Evolutionary conservation across 2,113 vertebrate species (phyloP), one percentile per base, ranked within the genome.

Genomic region (Menidia beryllina): DNA sequence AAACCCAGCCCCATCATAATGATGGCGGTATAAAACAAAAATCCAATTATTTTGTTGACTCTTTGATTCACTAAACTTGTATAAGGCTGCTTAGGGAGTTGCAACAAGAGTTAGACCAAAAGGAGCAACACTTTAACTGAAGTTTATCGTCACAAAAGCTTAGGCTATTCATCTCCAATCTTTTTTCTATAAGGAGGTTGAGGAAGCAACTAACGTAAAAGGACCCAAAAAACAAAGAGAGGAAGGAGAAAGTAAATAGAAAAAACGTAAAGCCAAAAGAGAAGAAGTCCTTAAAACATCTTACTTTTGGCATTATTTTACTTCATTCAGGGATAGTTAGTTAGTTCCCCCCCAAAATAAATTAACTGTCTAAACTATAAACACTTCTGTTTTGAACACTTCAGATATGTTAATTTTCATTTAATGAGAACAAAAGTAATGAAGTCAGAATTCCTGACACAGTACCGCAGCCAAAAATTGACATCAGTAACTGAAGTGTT

Each of bases 401-500:
- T 45, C 41, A 6, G 8, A 19, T 6, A 45, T 4, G 17, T 2
- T 34, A 34, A 45, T 45, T 45, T 45, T 15, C 41, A 45, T 1
- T 45, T 45, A 5, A 45, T 19, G 6, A 1, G 15, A 45, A 45
- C 41, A 45, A 19, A 5, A 45, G 3, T 19, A 45, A 5, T 19
- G 15, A 43, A n/a, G 84, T 66, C 69, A 61, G 15, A 72, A 77
- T 66, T 69, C 15, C 9, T 57, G 65, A 38, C 67, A 61, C 45
- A 34, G 30, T 3, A n/a, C 43, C 63, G 23, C 47, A 50, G 26
- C 20, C 27, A 60, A 50, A 75, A 80, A 84, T 76, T 17, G 75
- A 75, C 68, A 72, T 45, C 62, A 75, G 49, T 73, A 63, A 77
- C 62, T 78, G 74, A 86, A 81, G 74, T 85, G 84, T 79, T 81